Conservation (phyloP, 2,113 vertebrate genomes). For the Hiodon tergisus region DNA sequence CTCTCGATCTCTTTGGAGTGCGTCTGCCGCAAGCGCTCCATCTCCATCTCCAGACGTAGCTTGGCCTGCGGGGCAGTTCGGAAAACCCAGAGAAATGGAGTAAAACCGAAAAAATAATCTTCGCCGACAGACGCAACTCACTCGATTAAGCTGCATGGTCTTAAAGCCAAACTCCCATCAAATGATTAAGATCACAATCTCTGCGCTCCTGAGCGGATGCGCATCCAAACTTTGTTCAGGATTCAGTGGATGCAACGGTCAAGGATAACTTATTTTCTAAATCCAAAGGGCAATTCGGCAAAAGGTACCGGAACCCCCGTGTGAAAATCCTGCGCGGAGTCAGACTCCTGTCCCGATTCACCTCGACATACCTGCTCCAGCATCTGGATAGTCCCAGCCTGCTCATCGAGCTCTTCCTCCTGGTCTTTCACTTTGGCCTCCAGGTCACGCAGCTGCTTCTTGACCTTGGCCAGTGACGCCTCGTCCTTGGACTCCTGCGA, state of each 20-base stretch:
- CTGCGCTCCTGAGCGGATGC: no score
- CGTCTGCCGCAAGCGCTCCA: conserved; percentile 85
- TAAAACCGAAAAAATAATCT: not conserved
- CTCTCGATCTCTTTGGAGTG: conserved; percentile 89
- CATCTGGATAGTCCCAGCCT: conserved; percentile 95
- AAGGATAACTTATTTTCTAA: no score
- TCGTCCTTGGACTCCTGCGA: conserved; percentile 95
- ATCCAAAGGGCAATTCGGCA: no score
- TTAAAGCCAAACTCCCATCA: not conserved
- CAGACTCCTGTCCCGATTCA: not conserved
- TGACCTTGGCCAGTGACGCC: conserved; percentile 86
- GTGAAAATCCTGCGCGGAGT: no score
- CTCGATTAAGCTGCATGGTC: not conserved
- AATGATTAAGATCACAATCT: no score
- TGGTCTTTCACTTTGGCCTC: conserved; percentile 94
- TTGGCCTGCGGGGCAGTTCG: conserved; percentile 70
- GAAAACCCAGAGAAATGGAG: conserved; percentile 5
- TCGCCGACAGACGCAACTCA: not conserved
- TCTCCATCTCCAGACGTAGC: conserved; percentile 95
- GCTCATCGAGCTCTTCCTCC: conserved; percentile 95
- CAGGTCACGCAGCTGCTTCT: conserved; percentile 87
- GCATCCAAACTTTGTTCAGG: not conserved
- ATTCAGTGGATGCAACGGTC: not conserved
- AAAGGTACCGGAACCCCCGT: no score
- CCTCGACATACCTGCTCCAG: conserved; percentile 80